A percentile compares a stretch with the other conserved stretches of the same genome.
Conservation (phyloP, 2,113 vertebrate species). For the Cardinalis cardinalis region DNA sequence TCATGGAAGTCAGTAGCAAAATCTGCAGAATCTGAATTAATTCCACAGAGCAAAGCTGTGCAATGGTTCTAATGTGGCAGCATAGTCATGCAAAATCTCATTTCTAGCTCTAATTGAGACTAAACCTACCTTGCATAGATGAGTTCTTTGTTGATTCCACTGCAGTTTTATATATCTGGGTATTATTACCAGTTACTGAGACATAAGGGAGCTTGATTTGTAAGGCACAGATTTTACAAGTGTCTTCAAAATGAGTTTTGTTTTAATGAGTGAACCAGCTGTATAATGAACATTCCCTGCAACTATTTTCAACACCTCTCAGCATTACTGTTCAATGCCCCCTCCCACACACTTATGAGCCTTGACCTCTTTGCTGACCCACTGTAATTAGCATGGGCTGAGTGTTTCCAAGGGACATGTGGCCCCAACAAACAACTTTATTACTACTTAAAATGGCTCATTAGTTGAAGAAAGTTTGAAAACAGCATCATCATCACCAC, state of each 20-base stretch:
- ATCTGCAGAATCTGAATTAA: background rate
- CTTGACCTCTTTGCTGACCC: background rate
- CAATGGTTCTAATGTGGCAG: background rate
- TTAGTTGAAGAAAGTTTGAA: conserved; percentile 6
- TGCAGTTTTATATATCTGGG: background rate
- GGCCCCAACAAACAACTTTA: background rate
- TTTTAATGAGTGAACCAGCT: background rate
- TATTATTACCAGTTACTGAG: background rate
- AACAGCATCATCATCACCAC: background rate
- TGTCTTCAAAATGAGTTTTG: conserved; percentile 6
- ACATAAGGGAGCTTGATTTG: background rate
- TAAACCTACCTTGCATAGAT: background rate
- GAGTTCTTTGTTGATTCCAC: background rate
- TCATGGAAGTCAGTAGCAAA: background rate
- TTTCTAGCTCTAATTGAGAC: background rate
- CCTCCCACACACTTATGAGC: background rate
- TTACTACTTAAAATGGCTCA: conserved; percentile 21
- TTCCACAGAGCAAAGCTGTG: background rate
- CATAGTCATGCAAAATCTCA: background rate
- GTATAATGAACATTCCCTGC: background rate
- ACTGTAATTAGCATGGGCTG: background rate
- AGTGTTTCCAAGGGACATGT: background rate
- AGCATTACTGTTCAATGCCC: background rate
- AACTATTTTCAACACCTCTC: background rate
- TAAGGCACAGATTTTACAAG: background rate